Evolutionary conservation across 2,888 invertebrate genomes (phyloP), one percentile per base, ranked within the genome.

Genomic region (Nemapogon koenigi): DNA sequence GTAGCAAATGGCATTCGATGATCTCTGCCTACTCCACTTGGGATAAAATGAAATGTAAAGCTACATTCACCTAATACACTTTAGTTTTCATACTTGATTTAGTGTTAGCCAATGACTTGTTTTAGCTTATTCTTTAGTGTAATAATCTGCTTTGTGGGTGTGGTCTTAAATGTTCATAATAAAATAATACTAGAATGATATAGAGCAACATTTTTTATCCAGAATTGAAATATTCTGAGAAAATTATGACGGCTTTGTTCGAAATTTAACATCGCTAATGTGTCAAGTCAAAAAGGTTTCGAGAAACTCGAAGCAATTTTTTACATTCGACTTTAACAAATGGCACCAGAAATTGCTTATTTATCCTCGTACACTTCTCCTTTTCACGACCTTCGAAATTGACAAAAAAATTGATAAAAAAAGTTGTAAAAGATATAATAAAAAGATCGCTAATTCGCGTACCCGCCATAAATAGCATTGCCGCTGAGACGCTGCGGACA

Each of bases 391-490:
- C 37, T 37, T 28, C 27, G 28, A 17, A 26, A 26, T 37, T 37
- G 28, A 27, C 17, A 27, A 26, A 28, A 26, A 37, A 37, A 19
- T 26, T 16, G 28, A 13, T 19, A 17, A 33, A 3, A 13, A 19
- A 31, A n/a, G n/a, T n/a, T n/a, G n/a, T n/a, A 11, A n/a, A 36
- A 37, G 28, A 37, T 17, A 35, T 19, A 35, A 35, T 18, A 25
- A 35, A n/a, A 27, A 37, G 27, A 37, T 16, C 37, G 28, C 37
- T 37, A 37, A 37, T 37, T 37, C 37, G 37, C 35, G 16, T 26
- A 25, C 37, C 37, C 37, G 18, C 37, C 37, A 37, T 37, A 37
- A 37, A 37, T 37, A 37, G 37, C 35, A 16, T 10, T 13, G 37
- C 27, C 37, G 18, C 17, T 33, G 33, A 6, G 4, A 10, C 31